phyloP scores from a whole-genome alignment of 2,888 invertebrate species.

The Chrysodeixis includens region DNA sequence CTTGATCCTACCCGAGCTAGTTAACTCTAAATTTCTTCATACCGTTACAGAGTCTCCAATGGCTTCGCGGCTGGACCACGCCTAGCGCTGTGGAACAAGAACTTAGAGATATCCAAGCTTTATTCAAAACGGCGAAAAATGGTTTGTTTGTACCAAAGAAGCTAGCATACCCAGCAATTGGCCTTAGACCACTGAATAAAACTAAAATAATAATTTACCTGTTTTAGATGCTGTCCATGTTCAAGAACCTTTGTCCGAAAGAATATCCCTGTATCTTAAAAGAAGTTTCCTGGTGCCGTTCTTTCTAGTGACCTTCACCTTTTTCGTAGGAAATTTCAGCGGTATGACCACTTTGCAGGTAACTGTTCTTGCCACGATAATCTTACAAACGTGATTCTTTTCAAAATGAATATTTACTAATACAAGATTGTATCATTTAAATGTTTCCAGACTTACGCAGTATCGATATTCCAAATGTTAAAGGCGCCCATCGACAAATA shows the following conservation, averaged over 20 bases:
- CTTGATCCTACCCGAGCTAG: too few relatives aligned
- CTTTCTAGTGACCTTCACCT: slow-evolving; percentile 90
- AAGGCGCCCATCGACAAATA: slow-evolving; percentile 93
- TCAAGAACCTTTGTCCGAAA: slow-evolving; percentile 76
- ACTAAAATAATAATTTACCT: too few relatives aligned
- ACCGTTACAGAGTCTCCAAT: slow-evolving; percentile 89
- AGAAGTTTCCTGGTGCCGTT: slow-evolving; percentile 92
- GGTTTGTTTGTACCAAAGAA: slow-evolving; percentile 26
- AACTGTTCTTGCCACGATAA: not conserved
- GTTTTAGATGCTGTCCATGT: slow-evolving; percentile 67
- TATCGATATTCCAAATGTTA: slow-evolving; percentile 92
- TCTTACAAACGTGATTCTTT: too few relatives aligned
- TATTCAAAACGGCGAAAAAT: slow-evolving; percentile 71
- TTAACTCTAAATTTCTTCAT: not conserved
- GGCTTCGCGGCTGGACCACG: slow-evolving; percentile 94
- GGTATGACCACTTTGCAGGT: slow-evolving; percentile 92
- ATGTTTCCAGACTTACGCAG: slow-evolving; percentile 91
- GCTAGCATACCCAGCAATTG: not conserved
- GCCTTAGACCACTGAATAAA: too few relatives aligned
- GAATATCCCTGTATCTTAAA: slow-evolving; percentile 82
- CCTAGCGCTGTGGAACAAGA: slow-evolving; percentile 90
- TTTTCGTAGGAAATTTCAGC: slow-evolving; percentile 93
- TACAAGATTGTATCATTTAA: too few relatives aligned
- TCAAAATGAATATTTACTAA: too few relatives aligned
- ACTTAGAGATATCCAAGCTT: slow-evolving; percentile 84